Evolutionary conservation across 1,140 invertebrate genomes (phyloP).

Genomic region (Maconellicoccus hirsutus): DNA sequence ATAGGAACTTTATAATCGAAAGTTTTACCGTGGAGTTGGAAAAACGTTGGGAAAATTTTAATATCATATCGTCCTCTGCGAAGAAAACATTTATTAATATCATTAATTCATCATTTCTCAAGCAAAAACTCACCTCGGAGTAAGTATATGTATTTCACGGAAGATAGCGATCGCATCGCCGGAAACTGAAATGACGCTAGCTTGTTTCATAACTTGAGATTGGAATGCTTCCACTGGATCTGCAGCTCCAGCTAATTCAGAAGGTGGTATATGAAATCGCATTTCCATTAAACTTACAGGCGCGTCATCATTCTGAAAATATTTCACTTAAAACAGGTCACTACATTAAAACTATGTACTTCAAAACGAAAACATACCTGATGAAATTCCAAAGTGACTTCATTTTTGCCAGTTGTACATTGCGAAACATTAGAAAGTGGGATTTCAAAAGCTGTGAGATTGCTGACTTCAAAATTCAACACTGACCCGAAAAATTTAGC

Average conservation of each 20-base stretch:
- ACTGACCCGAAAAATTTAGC: constrained; percentile 87
- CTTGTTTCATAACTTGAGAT: constrained; percentile 90
- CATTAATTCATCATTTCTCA: constrained; percentile 17
- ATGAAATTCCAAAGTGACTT: constrained; percentile 97
- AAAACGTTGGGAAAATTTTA: constrained; percentile 93
- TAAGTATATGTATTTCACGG: constrained; percentile 92
- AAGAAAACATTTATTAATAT: constrained; percentile 33
- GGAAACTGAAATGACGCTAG: constrained; percentile 92
- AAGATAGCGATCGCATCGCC: constrained; percentile 97
- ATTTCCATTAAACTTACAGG: constrained; percentile 94
- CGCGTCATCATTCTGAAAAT: constrained; percentile 84
- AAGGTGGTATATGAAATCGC: constrained; percentile 90
- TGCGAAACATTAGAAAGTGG: constrained; percentile 92
- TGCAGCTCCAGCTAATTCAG: constrained; percentile 65
- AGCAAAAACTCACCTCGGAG: constrained; percentile 62
- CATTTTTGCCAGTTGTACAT: constrained; percentile 94
- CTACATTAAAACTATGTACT: not conserved
- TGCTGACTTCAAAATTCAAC: constrained; percentile 83
- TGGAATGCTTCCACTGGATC: constrained; percentile 93
- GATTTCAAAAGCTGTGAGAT: constrained; percentile 87
- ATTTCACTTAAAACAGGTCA: not conserved
- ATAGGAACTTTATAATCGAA: constrained; percentile 99
- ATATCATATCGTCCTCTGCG: constrained; percentile 98
- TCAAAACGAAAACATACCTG: constrained; percentile 43
- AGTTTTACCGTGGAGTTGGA: constrained; percentile 99